Base-by-base conservation (phyloP, 2,888 invertebrate species). In the Steinernema carpocapsae region DNA sequence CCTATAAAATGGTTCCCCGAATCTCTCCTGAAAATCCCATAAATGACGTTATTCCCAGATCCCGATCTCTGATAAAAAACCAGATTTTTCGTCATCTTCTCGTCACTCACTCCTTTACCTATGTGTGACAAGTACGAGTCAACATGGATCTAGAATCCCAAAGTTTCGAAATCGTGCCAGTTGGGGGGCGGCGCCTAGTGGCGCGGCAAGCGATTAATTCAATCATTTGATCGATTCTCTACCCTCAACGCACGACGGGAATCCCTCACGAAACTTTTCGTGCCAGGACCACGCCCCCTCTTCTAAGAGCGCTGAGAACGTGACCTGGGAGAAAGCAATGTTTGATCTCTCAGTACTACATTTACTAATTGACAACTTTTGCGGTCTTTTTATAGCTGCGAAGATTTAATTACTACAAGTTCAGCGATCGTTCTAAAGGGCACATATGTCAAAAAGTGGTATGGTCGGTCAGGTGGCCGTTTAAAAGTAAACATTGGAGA, bases 181-280 rank as follows among this genome's bases (percentile, higher is more conserved):
- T n/a, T 19, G 51, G n/a, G 51, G 51, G 19, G 51, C 12, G 19
- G 51, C 19, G n/a, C 51, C n/a, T 19, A 19, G 51, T 19, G 6
- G 51, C 51, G 19, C 51, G 51, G 19, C 51, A 19, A 19, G 56
- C 19, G 56, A 56, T 56, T 56, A 56, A 56, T 56, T 56, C 24
- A 56, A 56, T 56, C 56, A 56, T 56, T 26, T 56, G 56, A 56
- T 56, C 56, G 56, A 56, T 56, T 43, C 43, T 7, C 43, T 14
- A 14, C 56, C 56, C 56, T 56, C 56, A 12, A 26, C 19, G 43
- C 56, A 22, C 56, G 26, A 22, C 10, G 43, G 51, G 51, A 10
- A 19, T 43, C n/a, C 12, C 51, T 10, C 51, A 19, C 51, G 51
- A 51, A 14, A 43, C 14, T 51, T 19, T 6, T 19, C 51, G 51